phyloP scores from a whole-genome alignment of 2,797 vertebrate genomes.

The Spinus olivaceus region DNA sequence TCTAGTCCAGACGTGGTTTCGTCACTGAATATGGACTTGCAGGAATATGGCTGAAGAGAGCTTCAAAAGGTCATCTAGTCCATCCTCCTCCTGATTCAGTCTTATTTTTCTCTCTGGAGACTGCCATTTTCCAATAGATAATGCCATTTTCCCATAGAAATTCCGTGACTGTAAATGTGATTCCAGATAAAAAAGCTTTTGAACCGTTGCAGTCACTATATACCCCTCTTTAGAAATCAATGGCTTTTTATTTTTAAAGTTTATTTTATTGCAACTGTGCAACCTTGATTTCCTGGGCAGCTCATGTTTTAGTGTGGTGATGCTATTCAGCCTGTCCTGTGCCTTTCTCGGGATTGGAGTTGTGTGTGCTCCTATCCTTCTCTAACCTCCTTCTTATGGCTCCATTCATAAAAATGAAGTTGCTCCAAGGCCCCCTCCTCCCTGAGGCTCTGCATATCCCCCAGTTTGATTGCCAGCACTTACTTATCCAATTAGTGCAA shows the following conservation, averaged over 20 bases:
- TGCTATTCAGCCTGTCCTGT: not conserved
- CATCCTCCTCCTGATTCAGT: not conserved
- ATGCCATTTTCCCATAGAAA: constrained; percentile 16
- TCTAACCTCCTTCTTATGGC: not conserved
- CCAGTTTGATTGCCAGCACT: not conserved
- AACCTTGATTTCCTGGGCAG: not conserved
- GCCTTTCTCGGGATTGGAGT: rapidly evolving
- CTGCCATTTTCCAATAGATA: not conserved
- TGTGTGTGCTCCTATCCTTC: not conserved
- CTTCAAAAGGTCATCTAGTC: constrained; percentile 7
- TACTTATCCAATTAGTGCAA: not conserved
- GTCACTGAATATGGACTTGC: not conserved
- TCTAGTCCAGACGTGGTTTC: not conserved
- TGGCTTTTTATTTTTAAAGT: not conserved
- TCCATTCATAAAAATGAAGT: constrained; percentile 26
- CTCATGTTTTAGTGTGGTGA: not conserved
- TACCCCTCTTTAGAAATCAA: not conserved
- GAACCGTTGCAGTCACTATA: not conserved
- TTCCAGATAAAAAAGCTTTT: constrained; percentile 37
- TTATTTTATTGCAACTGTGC: not conserved
- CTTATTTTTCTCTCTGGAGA: not conserved
- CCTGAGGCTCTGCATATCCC: not conserved
- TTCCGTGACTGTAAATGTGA: not conserved
- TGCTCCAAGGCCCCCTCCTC: not conserved
- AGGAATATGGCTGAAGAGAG: not conserved